These are phyloP conservation scores for Eristalinus aeneus DNA, from an alignment of 2,888 invertebrate genomes.

Conservation along the genomic window DNA sequence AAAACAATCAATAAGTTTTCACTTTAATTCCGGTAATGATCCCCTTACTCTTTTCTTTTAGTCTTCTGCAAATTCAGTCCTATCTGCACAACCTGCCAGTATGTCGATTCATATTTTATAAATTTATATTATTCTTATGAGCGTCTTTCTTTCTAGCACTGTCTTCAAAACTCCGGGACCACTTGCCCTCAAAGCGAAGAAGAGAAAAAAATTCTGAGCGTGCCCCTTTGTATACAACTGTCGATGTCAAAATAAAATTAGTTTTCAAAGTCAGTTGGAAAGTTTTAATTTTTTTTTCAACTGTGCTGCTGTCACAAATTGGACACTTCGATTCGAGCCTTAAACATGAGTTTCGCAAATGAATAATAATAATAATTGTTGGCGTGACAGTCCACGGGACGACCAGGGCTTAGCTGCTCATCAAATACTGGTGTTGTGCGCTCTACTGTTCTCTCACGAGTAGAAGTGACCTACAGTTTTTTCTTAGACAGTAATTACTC, in stretches of 20 bases:
- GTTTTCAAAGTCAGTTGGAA: background rate
- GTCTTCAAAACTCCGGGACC: constrained; percentile 95
- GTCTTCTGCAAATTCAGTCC: constrained; percentile 99
- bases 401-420: no score
- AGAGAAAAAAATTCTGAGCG: constrained; percentile 86
- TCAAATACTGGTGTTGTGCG: no score
- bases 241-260: background rate
- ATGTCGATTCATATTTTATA: constrained; percentile 82
- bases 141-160: constrained; percentile 83
- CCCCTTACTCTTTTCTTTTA: constrained; percentile 80
- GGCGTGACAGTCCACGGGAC: no score
- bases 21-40: background rate
- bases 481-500: no score
- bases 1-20: background rate
- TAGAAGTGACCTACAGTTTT: no score
- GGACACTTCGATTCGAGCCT: no score
- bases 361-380: no score
- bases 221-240: background rate
- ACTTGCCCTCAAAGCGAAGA: constrained; percentile 88
- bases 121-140: constrained; percentile 7
- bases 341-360: no score
- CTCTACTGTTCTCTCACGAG: no score
- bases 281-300: background rate
- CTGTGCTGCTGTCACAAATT: no score
- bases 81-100: constrained; percentile 98